These are phyloP conservation scores for Menidia menidia DNA, from an alignment of 2,797 vertebrate species.

Conservation along the genomic window DNA sequence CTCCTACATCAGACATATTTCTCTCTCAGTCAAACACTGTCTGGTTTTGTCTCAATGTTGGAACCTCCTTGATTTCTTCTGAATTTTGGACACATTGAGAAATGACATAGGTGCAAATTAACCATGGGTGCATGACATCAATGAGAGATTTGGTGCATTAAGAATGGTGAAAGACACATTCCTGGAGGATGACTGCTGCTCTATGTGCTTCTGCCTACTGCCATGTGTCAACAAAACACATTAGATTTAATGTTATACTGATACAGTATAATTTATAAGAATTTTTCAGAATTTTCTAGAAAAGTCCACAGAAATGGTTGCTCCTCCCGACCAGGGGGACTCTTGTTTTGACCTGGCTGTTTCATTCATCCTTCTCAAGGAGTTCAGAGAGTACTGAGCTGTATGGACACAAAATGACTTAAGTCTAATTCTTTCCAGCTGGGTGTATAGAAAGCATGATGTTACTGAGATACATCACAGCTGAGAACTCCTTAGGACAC, in stretches of 20 bases:
- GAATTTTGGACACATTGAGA: conserved; percentile 7
- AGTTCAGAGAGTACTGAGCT: conserved; percentile 16
- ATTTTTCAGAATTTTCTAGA: background rate
- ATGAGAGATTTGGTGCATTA: conserved; percentile 10
- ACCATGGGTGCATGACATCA: conserved; percentile 7
- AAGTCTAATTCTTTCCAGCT: conserved; percentile 6
- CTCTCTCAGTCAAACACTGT: background rate
- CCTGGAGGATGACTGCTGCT: conserved; percentile 17
- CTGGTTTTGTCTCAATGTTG: conserved; percentile 5
- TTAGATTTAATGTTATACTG: background rate
- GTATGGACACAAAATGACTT: background rate
- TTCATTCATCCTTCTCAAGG: conserved; percentile 14
- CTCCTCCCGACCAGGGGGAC: background rate
- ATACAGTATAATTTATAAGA: background rate
- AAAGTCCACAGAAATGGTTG: background rate
- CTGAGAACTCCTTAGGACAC: background rate
- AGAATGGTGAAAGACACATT: background rate
- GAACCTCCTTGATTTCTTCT: conserved; percentile 17
- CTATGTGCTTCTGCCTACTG: background rate
- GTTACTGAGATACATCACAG: conserved; percentile 18
- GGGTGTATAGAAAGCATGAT: background rate
- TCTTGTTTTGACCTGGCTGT: background rate
- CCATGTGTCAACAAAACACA: conserved; percentile 6
- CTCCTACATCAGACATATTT: background rate
- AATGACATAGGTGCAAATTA: conserved; percentile 12